phyloP scores from a whole-genome alignment of 1,140 invertebrate genomes.

The Aricia agestis region DNA sequence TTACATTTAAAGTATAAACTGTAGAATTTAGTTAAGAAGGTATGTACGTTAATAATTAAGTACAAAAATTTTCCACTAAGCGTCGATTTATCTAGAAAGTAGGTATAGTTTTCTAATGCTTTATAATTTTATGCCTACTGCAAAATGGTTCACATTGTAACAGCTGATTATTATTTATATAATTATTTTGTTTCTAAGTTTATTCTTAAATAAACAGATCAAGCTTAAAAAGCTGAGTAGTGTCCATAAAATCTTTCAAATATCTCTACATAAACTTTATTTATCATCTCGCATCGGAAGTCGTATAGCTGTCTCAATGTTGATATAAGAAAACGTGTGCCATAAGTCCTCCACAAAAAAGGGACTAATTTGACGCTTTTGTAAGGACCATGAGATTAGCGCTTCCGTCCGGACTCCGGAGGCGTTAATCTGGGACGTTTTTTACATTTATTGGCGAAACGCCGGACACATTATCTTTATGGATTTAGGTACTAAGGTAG shows the following conservation, averaged over 20 bases:
- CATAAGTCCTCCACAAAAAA: slow-evolving; percentile 34
- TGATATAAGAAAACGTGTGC: slow-evolving; percentile 35
- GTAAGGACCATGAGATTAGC: slow-evolving; percentile 33
- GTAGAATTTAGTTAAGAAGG: too few relatives aligned
- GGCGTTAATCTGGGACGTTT: neutral
- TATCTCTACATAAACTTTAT: neutral
- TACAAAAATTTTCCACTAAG: too few relatives aligned
- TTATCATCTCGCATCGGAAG: slow-evolving; percentile 30
- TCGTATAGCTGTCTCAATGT: slow-evolving; percentile 30
- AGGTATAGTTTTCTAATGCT: too few relatives aligned
- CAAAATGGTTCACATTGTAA: too few relatives aligned
- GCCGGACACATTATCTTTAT: neutral
- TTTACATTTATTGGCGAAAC: slow-evolving; percentile 4
- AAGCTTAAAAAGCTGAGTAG: neutral
- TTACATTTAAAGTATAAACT: too few relatives aligned
- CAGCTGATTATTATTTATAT: too few relatives aligned
- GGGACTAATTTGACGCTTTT: slow-evolving; percentile 28
- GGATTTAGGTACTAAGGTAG: too few relatives aligned
- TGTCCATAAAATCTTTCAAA: neutral
- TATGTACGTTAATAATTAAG: too few relatives aligned
- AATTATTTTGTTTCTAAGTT: too few relatives aligned
- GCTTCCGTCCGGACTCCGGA: slow-evolving; percentile 31
- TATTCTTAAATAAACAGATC: too few relatives aligned
- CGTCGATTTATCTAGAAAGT: too few relatives aligned
- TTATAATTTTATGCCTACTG: too few relatives aligned